Percentiles rank a stretch among this genome's conserved stretches.
Conservation (phyloP, 2,888 invertebrate species). For the Oxytorus armatus region DNA sequence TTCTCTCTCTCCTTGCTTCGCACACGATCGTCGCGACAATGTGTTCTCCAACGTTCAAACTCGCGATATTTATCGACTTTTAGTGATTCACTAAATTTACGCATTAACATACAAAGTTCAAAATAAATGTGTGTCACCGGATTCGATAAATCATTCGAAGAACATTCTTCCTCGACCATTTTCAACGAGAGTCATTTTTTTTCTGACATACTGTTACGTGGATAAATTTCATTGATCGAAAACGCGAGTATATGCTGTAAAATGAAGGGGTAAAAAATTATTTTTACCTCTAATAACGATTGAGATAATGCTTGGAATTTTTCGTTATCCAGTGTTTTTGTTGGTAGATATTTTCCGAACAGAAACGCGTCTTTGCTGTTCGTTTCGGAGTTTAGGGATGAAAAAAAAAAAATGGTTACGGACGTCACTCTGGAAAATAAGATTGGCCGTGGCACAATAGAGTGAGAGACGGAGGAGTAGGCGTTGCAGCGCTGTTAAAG, state of each 20-base stretch:
- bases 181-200: neutral
- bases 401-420: conserved; percentile 31
- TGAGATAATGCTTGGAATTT: neutral
- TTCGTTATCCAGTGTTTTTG: conserved; percentile 28
- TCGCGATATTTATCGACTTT: too few species aligned
- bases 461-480: conserved; percentile 4
- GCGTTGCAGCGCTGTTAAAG: conserved; percentile 24
- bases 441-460: conserved; percentile 1
- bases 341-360: conserved; percentile 18
- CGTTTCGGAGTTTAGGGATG: conserved; percentile 31
- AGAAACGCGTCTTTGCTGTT: conserved; percentile 4
- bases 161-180: neutral
- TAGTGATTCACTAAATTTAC: too few species aligned
- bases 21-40: too few species aligned
- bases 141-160: too few species aligned
- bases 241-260: neutral
- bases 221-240: too few species aligned
- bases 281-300: conserved; percentile 27
- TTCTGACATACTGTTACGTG: too few species aligned
- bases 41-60: too few species aligned
- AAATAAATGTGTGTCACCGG: too few species aligned
- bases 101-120: too few species aligned
- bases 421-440: conserved; percentile 28
- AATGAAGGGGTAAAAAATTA: neutral
- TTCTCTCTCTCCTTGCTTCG: too few species aligned